Conservation (phyloP, 2,113 vertebrate species). For the Syngnathus scovelli region DNA sequence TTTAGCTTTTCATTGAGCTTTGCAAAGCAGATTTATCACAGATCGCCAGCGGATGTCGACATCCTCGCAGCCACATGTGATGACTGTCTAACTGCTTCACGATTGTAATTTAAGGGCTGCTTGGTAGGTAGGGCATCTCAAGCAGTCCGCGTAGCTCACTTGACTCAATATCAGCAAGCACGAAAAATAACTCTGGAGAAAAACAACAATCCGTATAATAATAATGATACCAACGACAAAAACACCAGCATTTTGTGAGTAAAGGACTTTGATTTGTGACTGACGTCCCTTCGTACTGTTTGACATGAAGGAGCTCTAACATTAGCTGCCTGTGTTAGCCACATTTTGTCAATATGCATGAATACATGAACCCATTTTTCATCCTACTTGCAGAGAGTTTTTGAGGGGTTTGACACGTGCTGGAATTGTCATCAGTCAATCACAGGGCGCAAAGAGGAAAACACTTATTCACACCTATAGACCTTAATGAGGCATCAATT, state of each 20-base stretch:
- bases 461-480: neutral
- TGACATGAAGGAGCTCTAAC: neutral
- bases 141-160: neutral
- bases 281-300: neutral
- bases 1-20: constrained; percentile 91
- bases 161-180: neutral
- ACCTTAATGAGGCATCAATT: neutral
- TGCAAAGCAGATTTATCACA: constrained; percentile 96
- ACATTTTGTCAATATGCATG: neutral
- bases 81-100: constrained; percentile 48
- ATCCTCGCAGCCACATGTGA: constrained; percentile 51
- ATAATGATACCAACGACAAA: neutral
- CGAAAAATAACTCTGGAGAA: neutral
- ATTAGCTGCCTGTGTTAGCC: too few species aligned
- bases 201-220: neutral
- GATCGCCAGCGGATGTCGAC: constrained; percentile 67
- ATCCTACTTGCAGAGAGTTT: too few species aligned
- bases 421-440: neutral
- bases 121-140: constrained; percentile 10
- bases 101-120: constrained; percentile 36
- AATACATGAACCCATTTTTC: too few species aligned
- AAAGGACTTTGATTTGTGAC: neutral
- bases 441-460: neutral
- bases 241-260: neutral
- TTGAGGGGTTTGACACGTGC: neutral